Conservation (phyloP, 1,140 invertebrate species). For the Propsilocerus akamusi region DNA sequence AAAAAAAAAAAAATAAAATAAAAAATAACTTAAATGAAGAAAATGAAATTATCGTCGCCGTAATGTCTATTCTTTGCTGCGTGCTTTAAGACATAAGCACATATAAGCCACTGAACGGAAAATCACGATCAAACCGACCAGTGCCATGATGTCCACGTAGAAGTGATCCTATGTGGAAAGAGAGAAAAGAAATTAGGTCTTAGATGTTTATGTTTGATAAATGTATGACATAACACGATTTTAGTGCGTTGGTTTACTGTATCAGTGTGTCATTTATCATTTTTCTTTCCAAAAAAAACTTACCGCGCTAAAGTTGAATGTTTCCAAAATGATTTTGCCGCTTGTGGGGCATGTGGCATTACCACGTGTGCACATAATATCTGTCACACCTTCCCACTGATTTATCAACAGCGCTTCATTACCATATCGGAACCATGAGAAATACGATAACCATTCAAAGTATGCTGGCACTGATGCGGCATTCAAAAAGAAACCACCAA, state of each 20-base stretch:
- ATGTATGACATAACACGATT: too few species aligned
- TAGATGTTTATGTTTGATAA: too few species aligned
- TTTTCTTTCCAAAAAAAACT: slow-evolving; percentile 10
- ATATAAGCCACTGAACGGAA: slow-evolving; percentile 5
- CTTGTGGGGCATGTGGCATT: slow-evolving; percentile 55
- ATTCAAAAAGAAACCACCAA: slow-evolving; percentile 93
- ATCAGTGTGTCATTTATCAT: too few species aligned
- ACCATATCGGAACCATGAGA: slow-evolving; percentile 91
- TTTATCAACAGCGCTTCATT: slow-evolving; percentile 88
- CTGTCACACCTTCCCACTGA: slow-evolving; percentile 66
- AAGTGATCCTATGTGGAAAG: background rate
- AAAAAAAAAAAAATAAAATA: too few species aligned
- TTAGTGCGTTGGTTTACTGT: too few species aligned
- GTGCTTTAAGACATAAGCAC: slow-evolving; percentile 3
- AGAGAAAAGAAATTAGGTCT: too few species aligned
- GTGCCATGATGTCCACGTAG: background rate
- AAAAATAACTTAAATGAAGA: too few species aligned
- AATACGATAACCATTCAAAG: slow-evolving; percentile 76
- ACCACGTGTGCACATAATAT: slow-evolving; percentile 47
- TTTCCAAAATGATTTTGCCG: slow-evolving; percentile 59
- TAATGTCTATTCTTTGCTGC: background rate
- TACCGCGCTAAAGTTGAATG: slow-evolving; percentile 58
- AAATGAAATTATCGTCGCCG: too few species aligned
- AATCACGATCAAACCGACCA: background rate
- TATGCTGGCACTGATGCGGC: slow-evolving; percentile 73